Evolutionary conservation across 2,797 vertebrate genomes (phyloP).

Genomic region (Varecia variegata): DNA sequence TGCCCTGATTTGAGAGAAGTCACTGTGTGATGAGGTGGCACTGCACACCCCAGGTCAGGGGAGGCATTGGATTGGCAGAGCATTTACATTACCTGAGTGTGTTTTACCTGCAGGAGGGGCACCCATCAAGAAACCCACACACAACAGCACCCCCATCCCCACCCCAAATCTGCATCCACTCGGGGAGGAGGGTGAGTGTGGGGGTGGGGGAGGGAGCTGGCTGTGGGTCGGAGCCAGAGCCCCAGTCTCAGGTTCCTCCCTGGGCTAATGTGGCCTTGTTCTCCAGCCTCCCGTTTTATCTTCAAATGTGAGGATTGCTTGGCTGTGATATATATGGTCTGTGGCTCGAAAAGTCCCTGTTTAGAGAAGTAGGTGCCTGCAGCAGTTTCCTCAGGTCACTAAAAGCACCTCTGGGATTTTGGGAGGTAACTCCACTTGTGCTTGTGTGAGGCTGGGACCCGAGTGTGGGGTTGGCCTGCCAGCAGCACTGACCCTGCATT

Average conservation of each 20-base stretch:
- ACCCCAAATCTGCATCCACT: background rate
- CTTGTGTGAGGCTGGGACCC: background rate
- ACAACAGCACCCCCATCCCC: accelerated
- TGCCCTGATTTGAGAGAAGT: too few relatives aligned
- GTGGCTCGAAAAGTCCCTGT: background rate
- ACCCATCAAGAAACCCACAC: accelerated
- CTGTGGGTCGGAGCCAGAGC: background rate
- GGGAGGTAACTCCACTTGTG: background rate
- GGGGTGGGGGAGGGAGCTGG: too few relatives aligned
- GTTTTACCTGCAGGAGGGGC: background rate
- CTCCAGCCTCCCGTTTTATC: background rate
- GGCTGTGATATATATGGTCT: too few relatives aligned
- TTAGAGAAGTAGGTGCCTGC: background rate
- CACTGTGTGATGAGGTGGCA: accelerated
- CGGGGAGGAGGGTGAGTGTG: accelerated
- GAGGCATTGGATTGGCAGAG: accelerated
- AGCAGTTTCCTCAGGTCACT: background rate
- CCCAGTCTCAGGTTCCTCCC: background rate
- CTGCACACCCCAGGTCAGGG: background rate
- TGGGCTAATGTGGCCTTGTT: accelerated
- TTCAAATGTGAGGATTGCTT: too few relatives aligned
- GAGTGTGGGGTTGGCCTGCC: background rate
- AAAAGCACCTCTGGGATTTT: background rate
- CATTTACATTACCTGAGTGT: background rate
- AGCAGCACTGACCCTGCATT: accelerated